Evolutionary conservation across 2,113 vertebrate species (phyloP), one percentile per base, ranked within the genome.

Genomic region (Okapia johnstoni): DNA sequence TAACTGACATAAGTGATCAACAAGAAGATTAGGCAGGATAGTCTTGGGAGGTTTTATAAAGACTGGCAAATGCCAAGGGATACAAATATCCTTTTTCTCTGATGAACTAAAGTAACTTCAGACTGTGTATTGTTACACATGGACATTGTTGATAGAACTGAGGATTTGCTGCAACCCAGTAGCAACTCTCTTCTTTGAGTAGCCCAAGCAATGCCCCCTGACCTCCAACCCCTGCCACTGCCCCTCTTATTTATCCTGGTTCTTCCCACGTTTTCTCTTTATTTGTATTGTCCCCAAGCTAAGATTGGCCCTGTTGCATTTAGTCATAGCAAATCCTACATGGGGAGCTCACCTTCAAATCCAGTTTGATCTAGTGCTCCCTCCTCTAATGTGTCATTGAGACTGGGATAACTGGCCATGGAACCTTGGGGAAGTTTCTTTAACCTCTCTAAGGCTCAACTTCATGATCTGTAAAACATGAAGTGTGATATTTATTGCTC

Each of bases 161-260:
- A 50, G 3, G 8, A 89, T 95, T 58, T 76, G 11, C n/a, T 92
- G 30, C 55, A 19, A 21, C n/a, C 48, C 6, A 43, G 1, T 7
- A 48, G 16, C 36, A 93, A 50, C 6, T 36, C 9, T 76, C 13
- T 23, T 36, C 21, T 46, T 83, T 57, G 15, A 6, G 19, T 6
- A 88, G 36, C 5, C 15, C 15, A 40, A 25, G 73, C 40, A 86
- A 4, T 8, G 3, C 4, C 6, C 57, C 4, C 4, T 76, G 16
- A 33, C 7, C 2, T 16, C 5, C 1, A 15, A 17, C 28, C 5
- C 23, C 23, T 40, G 6, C 19, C 3, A 1, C n/a, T 36, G 13
- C 5, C 30, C 30, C 63, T 40, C 19, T 77, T 10, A 25, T 48
- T 93, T 61, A 16, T 46, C 23, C 13, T 50, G 16, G 11, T 60